These are phyloP conservation scores for Sinocyclocheilus anophthalmus DNA, from an alignment of 2,113 vertebrate genomes.

Conservation along the genomic window DNA sequence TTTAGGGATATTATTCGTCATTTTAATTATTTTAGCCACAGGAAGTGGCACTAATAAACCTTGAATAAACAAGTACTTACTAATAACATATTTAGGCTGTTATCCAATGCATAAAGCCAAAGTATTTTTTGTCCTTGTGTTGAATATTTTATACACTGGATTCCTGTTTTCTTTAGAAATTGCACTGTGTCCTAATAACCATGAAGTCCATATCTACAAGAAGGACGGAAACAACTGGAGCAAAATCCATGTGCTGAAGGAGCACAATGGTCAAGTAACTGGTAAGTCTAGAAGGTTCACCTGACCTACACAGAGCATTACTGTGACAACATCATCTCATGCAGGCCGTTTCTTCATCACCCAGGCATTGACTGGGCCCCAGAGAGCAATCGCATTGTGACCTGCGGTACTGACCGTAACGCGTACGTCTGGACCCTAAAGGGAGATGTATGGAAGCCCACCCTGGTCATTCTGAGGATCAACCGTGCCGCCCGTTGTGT, in stretches of 20 bases:
- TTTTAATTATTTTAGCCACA: not conserved
- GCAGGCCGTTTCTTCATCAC: not conserved
- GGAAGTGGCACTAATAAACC: not conserved
- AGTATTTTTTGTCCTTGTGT: not conserved
- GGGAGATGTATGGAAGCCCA: constrained; percentile 83
- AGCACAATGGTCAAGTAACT: constrained; percentile 96
- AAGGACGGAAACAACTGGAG: constrained; percentile 89
- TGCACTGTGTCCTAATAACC: constrained; percentile 96
- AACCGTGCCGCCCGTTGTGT: constrained; percentile 95
- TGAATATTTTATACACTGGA: not conserved
- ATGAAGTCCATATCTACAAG: constrained; percentile 96
- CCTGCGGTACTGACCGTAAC: constrained; percentile 93
- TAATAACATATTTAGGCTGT: not conserved
- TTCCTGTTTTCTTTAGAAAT: constrained; percentile 78
- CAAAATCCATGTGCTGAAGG: constrained; percentile 93
- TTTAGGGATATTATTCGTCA: no score
- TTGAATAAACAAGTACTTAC: not conserved
- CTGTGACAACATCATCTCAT: not conserved
- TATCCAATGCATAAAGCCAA: not conserved
- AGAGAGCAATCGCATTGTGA: constrained; percentile 95
- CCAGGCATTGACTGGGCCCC: constrained; percentile 96
- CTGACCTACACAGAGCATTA: constrained; percentile 2
- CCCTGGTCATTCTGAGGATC: constrained; percentile 77
- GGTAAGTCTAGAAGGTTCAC: constrained; percentile 74
- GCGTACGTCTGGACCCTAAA: constrained; percentile 97